Percentiles rank a stretch among this genome's conserved stretches.
Conservation (phyloP, 2,797 vertebrate genomes). For the Naso thynnoides region DNA sequence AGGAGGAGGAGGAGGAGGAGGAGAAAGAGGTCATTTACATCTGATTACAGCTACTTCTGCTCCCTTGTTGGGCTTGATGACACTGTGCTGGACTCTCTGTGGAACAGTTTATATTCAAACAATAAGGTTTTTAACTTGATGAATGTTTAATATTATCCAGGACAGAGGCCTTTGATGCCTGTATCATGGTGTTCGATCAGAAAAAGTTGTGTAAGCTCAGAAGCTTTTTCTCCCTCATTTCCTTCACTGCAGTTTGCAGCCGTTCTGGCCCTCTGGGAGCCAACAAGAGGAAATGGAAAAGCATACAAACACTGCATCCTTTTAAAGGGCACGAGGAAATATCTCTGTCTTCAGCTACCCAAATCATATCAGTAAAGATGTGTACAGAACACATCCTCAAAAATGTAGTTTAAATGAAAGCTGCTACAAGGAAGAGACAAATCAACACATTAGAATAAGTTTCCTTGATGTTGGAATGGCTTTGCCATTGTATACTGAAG, state of each 20-base stretch:
- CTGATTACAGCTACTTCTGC: slow-evolving; percentile 60
- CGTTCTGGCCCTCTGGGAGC: slow-evolving; percentile 49
- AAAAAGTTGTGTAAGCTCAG: slow-evolving; percentile 7
- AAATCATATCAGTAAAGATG: slow-evolving; percentile 5
- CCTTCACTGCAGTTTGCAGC: slow-evolving; percentile 24
- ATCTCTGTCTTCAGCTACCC: slow-evolving; percentile 2
- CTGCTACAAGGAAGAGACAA: slow-evolving; percentile 12
- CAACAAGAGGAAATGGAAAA: slow-evolving; percentile 64
- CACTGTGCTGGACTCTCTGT: slow-evolving; percentile 8
- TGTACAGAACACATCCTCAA: neutral
- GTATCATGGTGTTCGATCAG: slow-evolving; percentile 11
- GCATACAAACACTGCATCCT: slow-evolving; percentile 51
- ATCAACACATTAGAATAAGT: neutral
- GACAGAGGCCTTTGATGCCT: neutral
- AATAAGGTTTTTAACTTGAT: neutral
- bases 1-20: slow-evolving; percentile 36
- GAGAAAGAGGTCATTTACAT: slow-evolving; percentile 62
- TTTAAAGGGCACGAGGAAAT: slow-evolving; percentile 26
- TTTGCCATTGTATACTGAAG: neutral
- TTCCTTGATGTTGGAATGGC: neutral
- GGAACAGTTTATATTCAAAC: slow-evolving; percentile 10
- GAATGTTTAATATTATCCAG: slow-evolving; percentile 12
- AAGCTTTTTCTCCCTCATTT: slow-evolving; percentile 34
- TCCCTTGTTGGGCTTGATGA: slow-evolving; percentile 35
- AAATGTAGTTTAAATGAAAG: neutral